Conservation (phyloP, 2,888 invertebrate genomes). For the Steinernema carpocapsae region DNA sequence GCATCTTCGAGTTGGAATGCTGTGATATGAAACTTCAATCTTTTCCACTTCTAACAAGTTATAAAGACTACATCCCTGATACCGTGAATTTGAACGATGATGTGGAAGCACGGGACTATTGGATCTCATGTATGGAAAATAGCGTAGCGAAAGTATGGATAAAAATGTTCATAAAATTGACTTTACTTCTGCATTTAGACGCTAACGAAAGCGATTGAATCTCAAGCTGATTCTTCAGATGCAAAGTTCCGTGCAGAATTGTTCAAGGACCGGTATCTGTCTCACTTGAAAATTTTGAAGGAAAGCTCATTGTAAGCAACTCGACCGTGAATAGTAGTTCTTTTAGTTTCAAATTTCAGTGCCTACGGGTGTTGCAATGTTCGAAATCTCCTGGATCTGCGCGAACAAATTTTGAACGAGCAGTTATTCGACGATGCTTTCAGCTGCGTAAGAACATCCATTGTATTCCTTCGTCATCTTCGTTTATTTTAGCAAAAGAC, state of each 20-base stretch:
- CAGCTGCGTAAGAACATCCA: conserved; percentile 71
- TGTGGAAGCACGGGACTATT: conserved; percentile 83
- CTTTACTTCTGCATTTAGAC: conserved; percentile 72
- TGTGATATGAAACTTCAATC: conserved; percentile 74
- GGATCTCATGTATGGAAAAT: conserved; percentile 87
- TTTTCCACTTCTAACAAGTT: conserved; percentile 81
- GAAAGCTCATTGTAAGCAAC: conserved; percentile 75
- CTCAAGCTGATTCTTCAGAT: conserved; percentile 79
- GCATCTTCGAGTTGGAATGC: conserved; percentile 74
- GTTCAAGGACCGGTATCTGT: conserved; percentile 83
- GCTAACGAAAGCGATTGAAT: conserved; percentile 81
- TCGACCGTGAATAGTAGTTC: not conserved
- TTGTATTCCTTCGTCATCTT: not conserved
- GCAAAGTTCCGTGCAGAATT: conserved; percentile 81
- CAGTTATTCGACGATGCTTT: conserved; percentile 89
- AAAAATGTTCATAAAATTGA: not conserved
- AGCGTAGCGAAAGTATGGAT: conserved; percentile 77
- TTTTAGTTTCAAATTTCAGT: conserved; percentile 67
- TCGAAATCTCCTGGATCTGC: conserved; percentile 85
- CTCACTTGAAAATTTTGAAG: conserved; percentile 79
- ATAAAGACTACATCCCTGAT: conserved; percentile 83
- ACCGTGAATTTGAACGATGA: conserved; percentile 87
- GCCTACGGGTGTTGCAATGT: conserved; percentile 85
- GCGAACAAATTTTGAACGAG: conserved; percentile 87
- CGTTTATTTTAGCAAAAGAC: conserved; percentile 78